Evolutionary conservation across 1,140 invertebrate genomes (phyloP), one percentile per base, ranked within the genome.

Genomic region (Diplogasteroides magnus): DNA sequence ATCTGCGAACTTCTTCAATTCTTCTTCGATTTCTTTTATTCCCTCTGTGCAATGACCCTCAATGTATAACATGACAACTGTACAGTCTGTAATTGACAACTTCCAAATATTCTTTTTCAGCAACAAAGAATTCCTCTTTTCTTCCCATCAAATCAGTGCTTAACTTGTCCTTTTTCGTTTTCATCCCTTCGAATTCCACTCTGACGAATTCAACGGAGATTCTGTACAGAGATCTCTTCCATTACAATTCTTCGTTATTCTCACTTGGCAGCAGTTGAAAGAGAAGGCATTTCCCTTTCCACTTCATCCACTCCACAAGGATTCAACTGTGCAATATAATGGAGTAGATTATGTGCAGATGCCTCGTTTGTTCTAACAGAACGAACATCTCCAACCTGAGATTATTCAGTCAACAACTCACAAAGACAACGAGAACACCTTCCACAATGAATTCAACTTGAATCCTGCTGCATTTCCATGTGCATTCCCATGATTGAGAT

Each of bases 391-490:
- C 6, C 37, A 6, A 48, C 37, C 37, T 48, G 37, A 48, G 19
- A 48, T 48, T 48, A 11, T 48, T 11, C 6, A 48, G 6, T 48
- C 37, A 48, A 48, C 37, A 6, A 48, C 19, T 48, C 37, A 48
- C 19, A 48, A 48, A 48, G 19, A 48, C 19, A 6, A n/a, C n/a
- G 65, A 63, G 23, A 71, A 63, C 59, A 72, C 27, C 37, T 72
- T 67, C 70, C 70, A 72, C 60, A 72, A 14, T 0, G 70, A 72
- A 32, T 72, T 72, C 70, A 72, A 32, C 29, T 60, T 61, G 56
- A 72, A 72, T 31, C 70, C 70, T 26, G 65, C 68, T 19, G 70
- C 70, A 59, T 72, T 72, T 1, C 70, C 70, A 25, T 72, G 70
- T 3, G 70, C 28, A 23, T 58, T 72, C n/a, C 56, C 55, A 1